phyloP scores from a whole-genome alignment of 1,140 invertebrate genomes.

The Cotesia glomerata region DNA sequence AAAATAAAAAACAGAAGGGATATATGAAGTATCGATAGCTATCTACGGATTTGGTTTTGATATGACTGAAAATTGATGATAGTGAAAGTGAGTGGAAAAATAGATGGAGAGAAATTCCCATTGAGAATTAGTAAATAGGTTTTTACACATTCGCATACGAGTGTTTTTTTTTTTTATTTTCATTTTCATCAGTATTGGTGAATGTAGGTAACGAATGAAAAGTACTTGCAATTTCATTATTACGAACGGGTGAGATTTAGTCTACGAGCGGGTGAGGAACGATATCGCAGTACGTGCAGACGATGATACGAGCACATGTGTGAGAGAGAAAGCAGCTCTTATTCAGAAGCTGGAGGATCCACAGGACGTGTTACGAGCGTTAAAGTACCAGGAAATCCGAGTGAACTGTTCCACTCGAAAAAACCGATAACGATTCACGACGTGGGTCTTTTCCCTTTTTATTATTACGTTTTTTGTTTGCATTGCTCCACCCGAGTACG shows the following conservation, averaged over 20 bases:
- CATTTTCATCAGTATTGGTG: background rate
- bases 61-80: background rate
- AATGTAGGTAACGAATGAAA: background rate
- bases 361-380: background rate
- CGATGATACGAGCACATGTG: background rate
- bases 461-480: background rate
- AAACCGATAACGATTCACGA: conserved; percentile 13
- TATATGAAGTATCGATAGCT: background rate
- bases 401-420: conserved; percentile 13
- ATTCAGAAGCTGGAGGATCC: no score
- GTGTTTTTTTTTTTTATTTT: background rate
- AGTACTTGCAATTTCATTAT: conserved; percentile 15
- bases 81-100: background rate
- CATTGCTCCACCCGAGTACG: no score
- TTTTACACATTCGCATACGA: no score
- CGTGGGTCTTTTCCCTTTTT: conserved; percentile 3
- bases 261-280: background rate
- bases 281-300: background rate
- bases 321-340: background rate
- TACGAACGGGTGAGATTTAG: background rate
- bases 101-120: background rate
- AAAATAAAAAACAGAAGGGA: background rate
- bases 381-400: conserved; percentile 13
- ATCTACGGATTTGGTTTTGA: no score
- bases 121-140: no score